These are phyloP conservation scores for Erebia palarica DNA, from an alignment of 2,888 invertebrate genomes.

Conservation along the genomic window DNA sequence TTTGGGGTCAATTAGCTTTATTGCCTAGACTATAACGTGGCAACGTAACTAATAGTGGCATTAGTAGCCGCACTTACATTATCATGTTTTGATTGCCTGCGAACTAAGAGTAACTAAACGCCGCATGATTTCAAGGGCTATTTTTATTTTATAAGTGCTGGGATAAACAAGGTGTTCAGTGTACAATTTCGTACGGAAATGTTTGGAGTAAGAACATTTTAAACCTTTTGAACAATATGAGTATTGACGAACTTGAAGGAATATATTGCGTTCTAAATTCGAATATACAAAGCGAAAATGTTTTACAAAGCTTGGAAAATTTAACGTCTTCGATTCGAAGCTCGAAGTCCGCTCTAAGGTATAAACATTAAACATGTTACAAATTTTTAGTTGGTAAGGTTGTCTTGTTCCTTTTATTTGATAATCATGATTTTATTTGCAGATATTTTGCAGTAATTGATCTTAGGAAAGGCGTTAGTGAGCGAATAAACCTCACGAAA, in stretches of 20 bases:
- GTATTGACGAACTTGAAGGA: constrained; percentile 15
- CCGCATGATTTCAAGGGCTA: background rate
- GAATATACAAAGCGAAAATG: background rate
- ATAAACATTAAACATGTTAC: background rate
- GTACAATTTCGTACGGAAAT: constrained; percentile 18
- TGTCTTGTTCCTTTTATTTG: background rate
- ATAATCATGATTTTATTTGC: background rate
- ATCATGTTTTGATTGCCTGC: background rate
- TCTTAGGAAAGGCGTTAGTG: constrained; percentile 4
- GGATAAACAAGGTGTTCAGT: constrained; percentile 23
- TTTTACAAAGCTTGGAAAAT: constrained; percentile 4
- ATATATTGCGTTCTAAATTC: constrained; percentile 20
- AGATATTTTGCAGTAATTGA: constrained; percentile 32
- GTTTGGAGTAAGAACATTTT: constrained; percentile 10
- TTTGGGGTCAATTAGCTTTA: too few species aligned
- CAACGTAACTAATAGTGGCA: background rate
- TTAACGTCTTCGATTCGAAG: background rate
- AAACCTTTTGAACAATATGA: background rate
- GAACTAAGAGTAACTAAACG: background rate
- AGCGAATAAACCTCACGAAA: background rate
- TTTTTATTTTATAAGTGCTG: constrained; percentile 22
- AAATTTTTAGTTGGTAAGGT: background rate
- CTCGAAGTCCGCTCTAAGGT: constrained; percentile 3
- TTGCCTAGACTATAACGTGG: too few species aligned
- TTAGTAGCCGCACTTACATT: too few species aligned